Evolutionary conservation across 2,113 vertebrate species (phyloP), one percentile per base, ranked within the genome.

Genomic region (Pollachius pollachius): DNA sequence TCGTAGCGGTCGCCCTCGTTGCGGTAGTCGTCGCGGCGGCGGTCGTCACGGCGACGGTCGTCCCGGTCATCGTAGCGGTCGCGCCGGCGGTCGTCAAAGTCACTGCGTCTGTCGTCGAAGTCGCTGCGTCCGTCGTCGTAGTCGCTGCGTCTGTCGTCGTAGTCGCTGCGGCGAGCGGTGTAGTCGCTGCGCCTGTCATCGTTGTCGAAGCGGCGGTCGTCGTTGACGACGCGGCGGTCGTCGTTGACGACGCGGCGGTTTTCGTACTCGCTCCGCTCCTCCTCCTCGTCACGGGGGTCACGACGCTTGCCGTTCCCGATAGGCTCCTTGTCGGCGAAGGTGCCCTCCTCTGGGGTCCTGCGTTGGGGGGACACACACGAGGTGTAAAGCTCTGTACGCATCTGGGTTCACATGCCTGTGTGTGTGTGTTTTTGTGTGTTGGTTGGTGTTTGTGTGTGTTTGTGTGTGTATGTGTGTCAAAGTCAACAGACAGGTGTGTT

Each of bases 321-420:
- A 0, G 57, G 56, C 7, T 83, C 75, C 57, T 79, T 73, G 62
- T 90, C 87, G 41, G 5, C 9, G 0, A 3, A 13, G 64, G 63
- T 76, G 0, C 25, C 75, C 1, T 34, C 78, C n/a, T 71, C 71
- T 1, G 0, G 70, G 54, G 13, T 63, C 65, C 92, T 93, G 41
- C 41, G 11, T 34, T 4, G 30, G 79, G 3, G 65, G 70, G 25
- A 16, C 0, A 12, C 48, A 68, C 13, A 65, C 37, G 70, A 48
- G 41, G 12, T 9, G 41, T 34, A 34, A 48, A 9, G 41, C 41
- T 48, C 41, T 48, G 41, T 4, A 48, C 5, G 12, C 41, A 48
- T 9, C 6, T 48, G 41, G 5, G 8, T 13, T 48, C 12, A 48
- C 17, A 76, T 48, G 2, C 41, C 37, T 41, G 37, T 41, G 37